These are phyloP conservation scores for Aurelia coerulea DNA, from an alignment of 30 jellyfish, hydroid and myxozoan species.

Conservation along the genomic window DNA sequence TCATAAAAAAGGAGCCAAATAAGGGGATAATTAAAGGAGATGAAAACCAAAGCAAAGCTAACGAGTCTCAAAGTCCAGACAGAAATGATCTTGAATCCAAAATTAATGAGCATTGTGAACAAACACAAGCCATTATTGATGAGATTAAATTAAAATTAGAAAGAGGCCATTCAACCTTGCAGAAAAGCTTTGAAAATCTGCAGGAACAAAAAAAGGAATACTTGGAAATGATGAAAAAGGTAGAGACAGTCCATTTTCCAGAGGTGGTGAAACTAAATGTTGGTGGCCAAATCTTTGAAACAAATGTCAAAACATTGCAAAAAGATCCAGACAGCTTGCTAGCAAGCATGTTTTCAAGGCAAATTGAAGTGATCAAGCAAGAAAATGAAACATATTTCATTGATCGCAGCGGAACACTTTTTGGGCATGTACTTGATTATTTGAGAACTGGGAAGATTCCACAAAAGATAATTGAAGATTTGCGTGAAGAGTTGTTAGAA, in stretches of 20 bases:
- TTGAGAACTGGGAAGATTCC: slow-evolving; percentile 4
- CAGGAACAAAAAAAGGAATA: no score
- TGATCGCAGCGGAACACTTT: slow-evolving; percentile 17
- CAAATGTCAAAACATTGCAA: slow-evolving; percentile 3
- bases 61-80: no score
- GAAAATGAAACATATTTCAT: slow-evolving; percentile 18
- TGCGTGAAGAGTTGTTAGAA: background rate
- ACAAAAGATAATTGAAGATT: background rate
- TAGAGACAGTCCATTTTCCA: no score
- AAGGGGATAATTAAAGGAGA: no score
- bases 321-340: slow-evolving; percentile 10
- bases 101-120: background rate
- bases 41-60: no score
- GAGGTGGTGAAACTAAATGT: background rate
- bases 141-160: no score
- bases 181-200: no score
- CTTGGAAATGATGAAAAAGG: no score
- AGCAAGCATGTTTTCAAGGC: slow-evolving; percentile 21
- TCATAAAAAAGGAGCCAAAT: background rate
- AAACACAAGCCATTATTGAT: no score
- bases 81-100: slow-evolving; percentile 27
- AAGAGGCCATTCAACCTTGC: no score
- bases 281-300: background rate
- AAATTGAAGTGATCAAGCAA: background rate
- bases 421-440: slow-evolving; percentile 11